These are phyloP conservation scores for Netelia virgata DNA, from an alignment of 2,888 invertebrate species.

Conservation along the genomic window DNA sequence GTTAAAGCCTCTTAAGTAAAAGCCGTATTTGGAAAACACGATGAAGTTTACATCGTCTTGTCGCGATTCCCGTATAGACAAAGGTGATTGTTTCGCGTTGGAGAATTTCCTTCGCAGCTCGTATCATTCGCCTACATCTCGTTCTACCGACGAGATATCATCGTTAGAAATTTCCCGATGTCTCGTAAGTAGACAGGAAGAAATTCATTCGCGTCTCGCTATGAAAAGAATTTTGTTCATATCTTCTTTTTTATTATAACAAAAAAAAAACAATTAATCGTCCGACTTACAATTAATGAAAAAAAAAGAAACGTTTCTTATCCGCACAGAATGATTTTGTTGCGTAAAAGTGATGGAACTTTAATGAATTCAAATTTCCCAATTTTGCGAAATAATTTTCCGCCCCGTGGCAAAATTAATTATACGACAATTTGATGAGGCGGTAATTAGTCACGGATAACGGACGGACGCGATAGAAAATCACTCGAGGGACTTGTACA, in stretches of 20 bases:
- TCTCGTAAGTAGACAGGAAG: slow-evolving; percentile 14
- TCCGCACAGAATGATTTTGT: not conserved
- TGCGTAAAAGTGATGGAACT: not conserved
- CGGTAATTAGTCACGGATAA: slow-evolving; percentile 52
- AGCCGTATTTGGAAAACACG: slow-evolving; percentile 47
- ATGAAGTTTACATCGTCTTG: slow-evolving; percentile 46
- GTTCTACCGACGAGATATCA: not conserved
- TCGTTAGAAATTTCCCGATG: slow-evolving; percentile 17
- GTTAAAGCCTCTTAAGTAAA: slow-evolving; percentile 20
- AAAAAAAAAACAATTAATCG: not conserved
- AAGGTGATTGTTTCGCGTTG: slow-evolving; percentile 50
- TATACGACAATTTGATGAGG: slow-evolving; percentile 18
- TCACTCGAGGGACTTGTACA: not conserved
- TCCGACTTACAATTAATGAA: not conserved
- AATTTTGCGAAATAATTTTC: slow-evolving; percentile 10
- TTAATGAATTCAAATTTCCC: not conserved
- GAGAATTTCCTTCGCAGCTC: slow-evolving; percentile 21
- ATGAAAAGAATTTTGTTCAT: slow-evolving; percentile 15
- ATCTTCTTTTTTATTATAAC: not conserved
- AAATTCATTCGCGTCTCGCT: slow-evolving; percentile 5
- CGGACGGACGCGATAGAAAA: slow-evolving; percentile 6
- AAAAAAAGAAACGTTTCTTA: not conserved
- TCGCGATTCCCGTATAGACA: slow-evolving; percentile 37
- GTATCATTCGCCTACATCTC: slow-evolving; percentile 30
- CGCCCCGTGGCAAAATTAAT: slow-evolving; percentile 23